A percentile compares a stretch with the other conserved stretches of the same genome.
phyloP scores from a whole-genome alignment of 1,140 invertebrate species.

The Sarcophaga peregrina region DNA sequence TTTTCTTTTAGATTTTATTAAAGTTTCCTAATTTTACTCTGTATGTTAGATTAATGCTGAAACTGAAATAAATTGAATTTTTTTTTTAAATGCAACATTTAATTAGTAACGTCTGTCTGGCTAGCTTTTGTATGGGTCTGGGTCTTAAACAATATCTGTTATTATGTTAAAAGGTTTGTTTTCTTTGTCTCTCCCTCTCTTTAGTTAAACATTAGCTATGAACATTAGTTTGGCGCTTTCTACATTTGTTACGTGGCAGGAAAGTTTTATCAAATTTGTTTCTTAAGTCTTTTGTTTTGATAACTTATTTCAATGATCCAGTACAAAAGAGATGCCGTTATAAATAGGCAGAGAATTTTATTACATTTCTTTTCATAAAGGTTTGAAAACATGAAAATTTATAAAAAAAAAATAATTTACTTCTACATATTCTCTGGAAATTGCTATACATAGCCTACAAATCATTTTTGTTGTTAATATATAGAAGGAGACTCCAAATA shows the following conservation, averaged over 20 bases:
- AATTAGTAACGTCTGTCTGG: slow-evolving; percentile 31
- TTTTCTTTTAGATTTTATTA: slow-evolving; percentile 3
- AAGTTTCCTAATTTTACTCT: not conserved
- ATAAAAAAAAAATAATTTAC: too few relatives aligned
- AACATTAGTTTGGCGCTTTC: not conserved
- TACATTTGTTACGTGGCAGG: not conserved
- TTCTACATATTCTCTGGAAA: too few relatives aligned
- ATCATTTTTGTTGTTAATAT: too few relatives aligned
- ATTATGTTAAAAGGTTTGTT: slow-evolving; percentile 33
- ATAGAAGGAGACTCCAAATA: too few relatives aligned
- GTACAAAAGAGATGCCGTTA: not conserved
- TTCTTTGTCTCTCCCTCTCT: not conserved
- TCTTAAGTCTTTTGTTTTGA: slow-evolving; percentile 33
- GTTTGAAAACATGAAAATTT: too few relatives aligned
- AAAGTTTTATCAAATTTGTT: not conserved
- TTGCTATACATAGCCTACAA: too few relatives aligned
- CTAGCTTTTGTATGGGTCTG: not conserved
- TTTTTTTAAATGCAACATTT: not conserved
- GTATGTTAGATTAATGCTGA: not conserved
- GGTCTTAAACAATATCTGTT: slow-evolving; percentile 5
- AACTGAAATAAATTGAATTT: slow-evolving; percentile 16
- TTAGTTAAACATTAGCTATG: too few relatives aligned
- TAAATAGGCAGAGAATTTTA: not conserved
- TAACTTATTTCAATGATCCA: not conserved
- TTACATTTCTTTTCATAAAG: too few relatives aligned